Evolutionary conservation across 2,797 vertebrate species (phyloP), one percentile per base, ranked within the genome.

Genomic region (Sebastes kiyomatsui): DNA sequence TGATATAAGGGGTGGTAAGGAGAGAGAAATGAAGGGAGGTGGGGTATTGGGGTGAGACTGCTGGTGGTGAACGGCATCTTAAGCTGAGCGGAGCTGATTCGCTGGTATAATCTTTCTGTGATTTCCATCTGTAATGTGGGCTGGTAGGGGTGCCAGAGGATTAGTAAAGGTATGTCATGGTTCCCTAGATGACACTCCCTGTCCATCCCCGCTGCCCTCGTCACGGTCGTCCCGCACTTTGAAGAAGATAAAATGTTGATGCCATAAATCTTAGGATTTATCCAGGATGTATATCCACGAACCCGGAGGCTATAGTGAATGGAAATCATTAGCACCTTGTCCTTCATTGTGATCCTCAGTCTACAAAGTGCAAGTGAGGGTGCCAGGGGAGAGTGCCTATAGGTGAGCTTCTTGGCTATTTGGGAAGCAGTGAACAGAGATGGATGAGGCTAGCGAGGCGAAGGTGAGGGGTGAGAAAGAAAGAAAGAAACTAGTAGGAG

Each of bases 51-150:
- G 73, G 73, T 62, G 82, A 80, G 83, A 84, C 27, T 62, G 77
- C 82, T 77, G 79, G 72, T 70, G 82, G 72, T 49, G 83, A 84
- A 82, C 42, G 3, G 82, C 75, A 72, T 87, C 85, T 85, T 70
- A 73, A 88, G 86, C 74, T 62, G 76, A 85, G 75, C 61, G 28
- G 67, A 72, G 80, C 80, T 85, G 84, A 92, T 90, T 90, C 60
- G 46, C 79, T 81, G 67, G 70, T 75, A 81, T 92, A 87, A 93
- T 92, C 87, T 62, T 74, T 81, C 72, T 85, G 83, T 83, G 84
- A 92, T 90, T 91, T 90, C 83, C 86, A 90, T 87, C 85, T 88
- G 68, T 90, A 87, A 90, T 89, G 86, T 72, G 28, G 82, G 76
- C 82, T 80, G 78, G 68, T 74, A 56, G 73, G 79, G 77, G 64